These are phyloP conservation scores for Bucorvus abyssinicus DNA, from an alignment of 2,797 vertebrate species.

Conservation along the genomic window DNA sequence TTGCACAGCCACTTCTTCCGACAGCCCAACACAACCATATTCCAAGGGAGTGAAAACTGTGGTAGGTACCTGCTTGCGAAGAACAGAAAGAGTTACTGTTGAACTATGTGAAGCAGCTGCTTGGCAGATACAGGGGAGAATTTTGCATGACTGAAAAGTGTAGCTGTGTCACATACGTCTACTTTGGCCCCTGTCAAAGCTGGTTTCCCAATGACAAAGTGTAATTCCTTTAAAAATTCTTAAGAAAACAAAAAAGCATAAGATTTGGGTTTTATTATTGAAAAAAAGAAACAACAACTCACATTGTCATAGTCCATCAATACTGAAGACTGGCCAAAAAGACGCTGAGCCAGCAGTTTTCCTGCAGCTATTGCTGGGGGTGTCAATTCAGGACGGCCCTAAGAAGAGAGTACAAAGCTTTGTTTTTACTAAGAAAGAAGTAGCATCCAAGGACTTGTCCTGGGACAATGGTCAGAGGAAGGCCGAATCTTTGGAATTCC, in stretches of 20 bases:
- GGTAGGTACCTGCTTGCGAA: slow-evolving; percentile 83
- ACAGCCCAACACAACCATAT: slow-evolving; percentile 92
- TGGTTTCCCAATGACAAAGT: neutral
- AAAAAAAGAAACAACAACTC: slow-evolving; percentile 66
- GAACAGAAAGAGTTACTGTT: neutral
- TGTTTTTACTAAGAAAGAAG: neutral
- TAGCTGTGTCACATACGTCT: neutral
- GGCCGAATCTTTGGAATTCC: slow-evolving; percentile 25
- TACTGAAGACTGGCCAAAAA: slow-evolving; percentile 77
- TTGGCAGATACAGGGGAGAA: neutral
- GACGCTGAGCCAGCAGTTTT: slow-evolving; percentile 87
- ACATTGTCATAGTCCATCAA: slow-evolving; percentile 93
- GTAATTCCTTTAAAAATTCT: neutral
- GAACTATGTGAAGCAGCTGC: neutral
- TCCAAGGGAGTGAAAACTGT: slow-evolving; percentile 95
- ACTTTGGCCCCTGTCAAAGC: neutral
- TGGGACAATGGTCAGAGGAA: neutral
- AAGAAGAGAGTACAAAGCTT: slow-evolving; percentile 1
- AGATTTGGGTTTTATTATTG: neutral
- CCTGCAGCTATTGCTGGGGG: slow-evolving; percentile 91
- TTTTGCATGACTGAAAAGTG: neutral
- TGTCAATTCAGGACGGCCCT: slow-evolving; percentile 94
- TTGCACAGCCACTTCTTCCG: slow-evolving; percentile 85
- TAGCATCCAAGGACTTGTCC: neutral
- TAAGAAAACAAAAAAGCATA: neutral